Evolutionary conservation across 2,113 vertebrate species (phyloP), one percentile per base, ranked within the genome.

Genomic region (Etheostoma cragini): DNA sequence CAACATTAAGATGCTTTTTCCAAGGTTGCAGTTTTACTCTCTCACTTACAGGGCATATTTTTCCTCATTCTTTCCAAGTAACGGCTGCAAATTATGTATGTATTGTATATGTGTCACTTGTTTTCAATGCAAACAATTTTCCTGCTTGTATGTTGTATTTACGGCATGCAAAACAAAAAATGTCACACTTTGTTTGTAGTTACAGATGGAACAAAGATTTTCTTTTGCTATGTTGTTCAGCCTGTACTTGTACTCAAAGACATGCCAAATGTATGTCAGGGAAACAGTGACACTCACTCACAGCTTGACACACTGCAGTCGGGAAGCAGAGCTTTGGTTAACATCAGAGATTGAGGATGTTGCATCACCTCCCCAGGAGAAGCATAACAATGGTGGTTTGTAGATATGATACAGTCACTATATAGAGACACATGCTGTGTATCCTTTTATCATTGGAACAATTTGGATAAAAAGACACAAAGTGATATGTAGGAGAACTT

Each of bases 371-470:
- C 60, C 35, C n/a, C 64, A 19, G 65, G 30, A 58, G 77, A 76
- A 33, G 67, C 63, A 17, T 54, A 80, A 72, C 86, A 80, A 54
- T n/a, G 60, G 14, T 30, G 45, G 64, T 79, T 81, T 81, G 75
- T 70, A 60, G 47, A 74, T 72, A 7, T 58, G 15, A 14, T 24
- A 54, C 15, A 22, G 6, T 60, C 13, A 45, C 61, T 49, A 8
- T 21, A 24, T 33, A 8, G 12, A 12, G 50, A 12, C 72, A 10
- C 47, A 47, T n/a, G 7, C 17, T n/a, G 30, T 6, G 65, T 2
- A 24, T 16, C 35, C n/a, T 60, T 26, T 71, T 22, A 53, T 77
- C 19, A 3, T 5, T 16, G 11, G 30, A 19, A n/a, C 4, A 45
- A 8, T 21, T 62, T 42, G 8, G 42, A 10, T 4, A 6, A 49